Conservation (phyloP, 2,888 invertebrate genomes). For the Brachylomia viminalis region DNA sequence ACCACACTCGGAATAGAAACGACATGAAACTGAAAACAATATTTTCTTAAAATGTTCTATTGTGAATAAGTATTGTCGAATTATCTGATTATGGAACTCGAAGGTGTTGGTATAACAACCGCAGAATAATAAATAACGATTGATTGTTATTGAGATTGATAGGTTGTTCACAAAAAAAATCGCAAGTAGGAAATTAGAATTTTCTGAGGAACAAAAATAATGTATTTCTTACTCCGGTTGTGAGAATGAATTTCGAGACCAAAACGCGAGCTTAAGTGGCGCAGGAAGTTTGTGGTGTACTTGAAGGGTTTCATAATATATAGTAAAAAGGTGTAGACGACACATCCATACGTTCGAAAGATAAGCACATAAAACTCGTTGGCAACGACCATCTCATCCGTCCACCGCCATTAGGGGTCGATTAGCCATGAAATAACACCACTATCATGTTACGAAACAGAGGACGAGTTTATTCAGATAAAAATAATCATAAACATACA, state of each 20-base stretch:
- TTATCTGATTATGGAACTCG: conserved; percentile 17
- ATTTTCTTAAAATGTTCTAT: conserved; percentile 18
- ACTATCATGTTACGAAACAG: conserved; percentile 67
- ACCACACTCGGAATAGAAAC: conserved; percentile 30
- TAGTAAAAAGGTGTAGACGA: conserved; percentile 6
- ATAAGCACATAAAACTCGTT: conserved; percentile 39
- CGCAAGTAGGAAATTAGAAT: not conserved
- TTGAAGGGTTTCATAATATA: conserved; percentile 33
- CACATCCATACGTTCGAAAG: conserved; percentile 21
- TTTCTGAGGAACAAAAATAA: not conserved
- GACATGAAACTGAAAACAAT: conserved; percentile 34
- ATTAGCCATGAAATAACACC: conserved; percentile 65
- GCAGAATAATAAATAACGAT: conserved; percentile 4
- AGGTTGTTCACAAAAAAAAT: not conserved
- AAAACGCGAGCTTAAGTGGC: conserved; percentile 12
- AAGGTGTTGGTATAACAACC: conserved; percentile 5
- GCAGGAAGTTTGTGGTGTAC: conserved; percentile 41
- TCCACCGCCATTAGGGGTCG: conserved; percentile 29
- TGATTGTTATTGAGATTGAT: not conserved
- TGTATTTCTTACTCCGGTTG: not conserved
- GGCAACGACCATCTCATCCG: conserved; percentile 38
- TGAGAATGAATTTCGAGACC: not conserved
- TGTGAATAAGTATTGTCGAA: conserved; percentile 29
- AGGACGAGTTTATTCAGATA: conserved; percentile 67
- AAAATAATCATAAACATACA: conserved; percentile 60